Evolutionary conservation across 2,113 vertebrate species (phyloP), one percentile per base, ranked within the genome.

Genomic region (Spilogale gracilis): DNA sequence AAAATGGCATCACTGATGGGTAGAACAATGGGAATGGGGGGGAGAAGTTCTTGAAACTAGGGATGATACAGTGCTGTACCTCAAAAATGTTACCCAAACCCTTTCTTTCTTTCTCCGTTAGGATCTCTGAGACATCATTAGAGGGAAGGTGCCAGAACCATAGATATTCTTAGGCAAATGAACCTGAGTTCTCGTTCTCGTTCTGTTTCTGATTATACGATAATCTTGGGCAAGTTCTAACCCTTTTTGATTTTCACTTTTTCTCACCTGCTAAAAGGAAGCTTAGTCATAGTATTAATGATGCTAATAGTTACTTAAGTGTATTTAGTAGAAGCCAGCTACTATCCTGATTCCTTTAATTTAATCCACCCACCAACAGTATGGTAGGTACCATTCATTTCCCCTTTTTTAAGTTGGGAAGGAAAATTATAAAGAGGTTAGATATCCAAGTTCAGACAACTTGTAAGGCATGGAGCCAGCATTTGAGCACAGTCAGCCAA

Each of bases 171-270:
- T 43, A 74, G 71, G 63, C 8, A 81, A 16, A 82, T 20, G 3
- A 45, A 74, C 4, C 4, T 87, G 38, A 83, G 27, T 87, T 84
- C 91, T 32, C 81, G 27, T 93, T 25, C 12, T 85, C 9, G 9
- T 80, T 73, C 71, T 86, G 0, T 85, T 45, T 43, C 25, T 63
- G 83, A 56, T 38, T 54, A 60, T 63, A 38, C 45, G 10, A 63
- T 63, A 32, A 76, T 95, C 25, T 94, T 95, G 7, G 4, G 10
- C 18, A 82, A 83, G 23, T 92, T 61, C 7, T 95, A 60, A 83
- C 45, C 38, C 48, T 84, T 92, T 94, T 50, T 87, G 17, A 71
- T 20, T n/a, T 91, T 91, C 14, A 91, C 6, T 95, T 96, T 96
- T 94, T n/a, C n/a, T 84, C n/a, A 52, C 13, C 11, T 81, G 14